Evolutionary conservation across 2,797 vertebrate species (phyloP).

Genomic region (Coilia nasus): DNA sequence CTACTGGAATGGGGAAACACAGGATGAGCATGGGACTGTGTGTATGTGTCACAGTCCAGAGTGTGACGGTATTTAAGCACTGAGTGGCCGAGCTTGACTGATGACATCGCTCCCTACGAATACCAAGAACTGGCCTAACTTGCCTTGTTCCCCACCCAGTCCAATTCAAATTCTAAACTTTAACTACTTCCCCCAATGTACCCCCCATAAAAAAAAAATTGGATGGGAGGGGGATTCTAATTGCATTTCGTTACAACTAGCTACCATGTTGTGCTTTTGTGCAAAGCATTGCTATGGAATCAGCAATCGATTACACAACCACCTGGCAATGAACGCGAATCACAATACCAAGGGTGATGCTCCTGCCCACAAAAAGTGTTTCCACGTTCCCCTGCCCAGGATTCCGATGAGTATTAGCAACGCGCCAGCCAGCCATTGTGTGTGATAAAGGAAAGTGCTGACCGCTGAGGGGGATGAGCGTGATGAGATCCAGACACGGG

Average conservation of each 20-base stretch:
- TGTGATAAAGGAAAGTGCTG: constrained; percentile 80
- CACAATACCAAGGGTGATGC: not conserved
- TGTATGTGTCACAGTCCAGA: not conserved
- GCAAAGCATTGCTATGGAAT: not conserved
- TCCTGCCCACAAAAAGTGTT: not conserved
- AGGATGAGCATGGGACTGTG: not conserved
- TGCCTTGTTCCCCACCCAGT: not conserved
- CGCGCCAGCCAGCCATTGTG: constrained; percentile 69
- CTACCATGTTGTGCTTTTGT: no score
- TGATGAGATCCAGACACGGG: constrained; percentile 74
- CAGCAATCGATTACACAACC: not conserved
- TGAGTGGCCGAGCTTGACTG: not conserved
- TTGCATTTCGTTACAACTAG: no score
- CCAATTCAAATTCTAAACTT: constrained; percentile 4
- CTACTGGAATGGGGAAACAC: not conserved
- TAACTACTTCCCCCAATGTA: no score
- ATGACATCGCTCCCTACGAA: not conserved
- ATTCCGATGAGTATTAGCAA: constrained; percentile 68
- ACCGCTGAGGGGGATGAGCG: constrained; percentile 70
- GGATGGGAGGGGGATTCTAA: not conserved
- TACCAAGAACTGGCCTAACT: not conserved
- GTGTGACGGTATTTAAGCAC: not conserved
- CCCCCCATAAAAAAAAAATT: no score
- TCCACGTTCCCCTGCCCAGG: constrained; percentile 44
- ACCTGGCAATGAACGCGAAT: not conserved